Conservation (phyloP, 1,140 invertebrate genomes). For the Aphelinus certus region DNA sequence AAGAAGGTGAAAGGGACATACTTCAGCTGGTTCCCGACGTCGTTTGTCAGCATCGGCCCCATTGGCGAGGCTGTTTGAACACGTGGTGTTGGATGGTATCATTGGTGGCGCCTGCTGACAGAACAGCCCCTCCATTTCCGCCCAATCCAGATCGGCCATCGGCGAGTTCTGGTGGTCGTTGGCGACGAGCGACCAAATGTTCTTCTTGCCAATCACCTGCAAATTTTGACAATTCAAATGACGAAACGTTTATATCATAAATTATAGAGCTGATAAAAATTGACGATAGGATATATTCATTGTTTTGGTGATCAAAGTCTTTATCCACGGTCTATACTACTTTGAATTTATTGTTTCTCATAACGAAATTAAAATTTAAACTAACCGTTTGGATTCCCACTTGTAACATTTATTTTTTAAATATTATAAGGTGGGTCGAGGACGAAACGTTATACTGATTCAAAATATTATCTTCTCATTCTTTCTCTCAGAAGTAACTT, state of each 20-base stretch:
- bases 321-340: too few relatives aligned
- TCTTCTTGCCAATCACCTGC: slow-evolving; percentile 83
- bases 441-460: too few relatives aligned
- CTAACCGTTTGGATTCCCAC: too few relatives aligned
- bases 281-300: too few relatives aligned
- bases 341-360: too few relatives aligned
- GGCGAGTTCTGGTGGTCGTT: slow-evolving; percentile 83
- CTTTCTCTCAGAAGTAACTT: too few relatives aligned
- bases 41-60: slow-evolving; percentile 67
- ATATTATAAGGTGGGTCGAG: too few relatives aligned
- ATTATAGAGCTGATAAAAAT: slow-evolving; percentile 16
- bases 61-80: slow-evolving; percentile 63
- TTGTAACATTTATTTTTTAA: too few relatives aligned
- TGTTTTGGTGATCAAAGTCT: too few relatives aligned
- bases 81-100: slow-evolving; percentile 66
- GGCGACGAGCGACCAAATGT: slow-evolving; percentile 92
- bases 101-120: slow-evolving; percentile 81
- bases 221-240: slow-evolving; percentile 1
- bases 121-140: slow-evolving; percentile 91
- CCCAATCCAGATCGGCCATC: slow-evolving; percentile 86
- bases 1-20: slow-evolving; percentile 41
- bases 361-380: too few relatives aligned
- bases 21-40: slow-evolving; percentile 76
- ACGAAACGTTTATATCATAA: not conserved
- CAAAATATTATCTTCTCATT: too few relatives aligned